Conservation (phyloP, 1,140 invertebrate genomes). For the Drosophila ercepeae region DNA sequence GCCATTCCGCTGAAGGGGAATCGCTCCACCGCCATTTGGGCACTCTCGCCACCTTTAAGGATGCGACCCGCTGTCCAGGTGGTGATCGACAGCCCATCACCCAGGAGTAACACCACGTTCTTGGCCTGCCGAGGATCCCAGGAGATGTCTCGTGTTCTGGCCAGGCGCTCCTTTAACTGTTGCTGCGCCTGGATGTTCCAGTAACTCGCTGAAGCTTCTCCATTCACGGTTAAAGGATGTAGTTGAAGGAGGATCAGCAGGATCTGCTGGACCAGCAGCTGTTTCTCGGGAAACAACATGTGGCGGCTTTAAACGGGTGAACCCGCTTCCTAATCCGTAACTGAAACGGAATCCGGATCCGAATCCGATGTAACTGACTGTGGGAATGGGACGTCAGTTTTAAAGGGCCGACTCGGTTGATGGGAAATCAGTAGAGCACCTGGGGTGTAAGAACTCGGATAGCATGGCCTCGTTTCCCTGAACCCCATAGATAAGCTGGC, state of each 20-base stretch:
- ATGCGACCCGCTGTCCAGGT: conserved; percentile 89
- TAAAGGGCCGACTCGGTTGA: conserved; percentile 23
- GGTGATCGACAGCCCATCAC: conserved; percentile 90
- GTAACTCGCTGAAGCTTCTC: conserved; percentile 35
- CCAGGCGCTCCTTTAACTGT: conserved; percentile 44
- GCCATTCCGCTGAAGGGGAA: conserved; percentile 89
- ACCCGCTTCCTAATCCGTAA: too few relatives aligned
- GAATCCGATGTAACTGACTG: neutral
- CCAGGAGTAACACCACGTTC: conserved; percentile 90
- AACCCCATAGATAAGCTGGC: neutral
- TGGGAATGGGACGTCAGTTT: neutral
- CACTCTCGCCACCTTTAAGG: conserved; percentile 89
- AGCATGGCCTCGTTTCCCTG: conserved; percentile 1
- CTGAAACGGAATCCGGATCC: neutral
- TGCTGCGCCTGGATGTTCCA: conserved; percentile 56
- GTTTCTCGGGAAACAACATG: neutral
- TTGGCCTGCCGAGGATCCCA: conserved; percentile 84
- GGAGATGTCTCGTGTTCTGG: neutral
- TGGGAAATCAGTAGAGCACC: neutral
- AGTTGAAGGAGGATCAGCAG: neutral
- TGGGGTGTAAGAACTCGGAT: neutral
- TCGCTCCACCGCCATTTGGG: conserved; percentile 88
- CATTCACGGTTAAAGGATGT: neutral
- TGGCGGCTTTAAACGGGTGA: too few relatives aligned
- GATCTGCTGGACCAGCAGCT: neutral